Conservation (phyloP, 2,888 invertebrate species). For the Dolomedes plantarius region DNA sequence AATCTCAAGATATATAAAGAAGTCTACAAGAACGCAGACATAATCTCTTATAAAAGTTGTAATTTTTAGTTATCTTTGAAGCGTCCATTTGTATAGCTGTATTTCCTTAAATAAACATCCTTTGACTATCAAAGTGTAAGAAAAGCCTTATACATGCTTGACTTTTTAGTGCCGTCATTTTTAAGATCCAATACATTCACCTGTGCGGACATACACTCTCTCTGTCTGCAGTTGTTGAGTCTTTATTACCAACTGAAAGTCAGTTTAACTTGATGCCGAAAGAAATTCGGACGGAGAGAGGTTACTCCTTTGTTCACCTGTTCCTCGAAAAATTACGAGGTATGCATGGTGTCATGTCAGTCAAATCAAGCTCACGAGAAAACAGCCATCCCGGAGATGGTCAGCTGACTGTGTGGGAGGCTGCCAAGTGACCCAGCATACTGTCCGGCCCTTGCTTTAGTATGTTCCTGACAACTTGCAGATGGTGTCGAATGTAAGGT, state of each 20-base stretch:
- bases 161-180: too few species aligned
- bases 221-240: background rate
- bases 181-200: too few species aligned
- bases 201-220: too few species aligned
- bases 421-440: conserved; percentile 44
- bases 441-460: conserved; percentile 40
- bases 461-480: conserved; percentile 89
- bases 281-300: conserved; percentile 44
- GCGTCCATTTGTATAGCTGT: too few species aligned
- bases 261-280: background rate
- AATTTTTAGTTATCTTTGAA: too few species aligned
- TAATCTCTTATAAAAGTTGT: too few species aligned
- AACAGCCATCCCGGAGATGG: conserved; percentile 18
- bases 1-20: too few species aligned
- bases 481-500: conserved; percentile 92
- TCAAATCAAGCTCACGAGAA: conserved; percentile 45
- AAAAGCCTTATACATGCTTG: too few species aligned
- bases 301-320: conserved; percentile 25
- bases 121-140: too few species aligned
- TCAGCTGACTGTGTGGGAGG: conserved; percentile 59
- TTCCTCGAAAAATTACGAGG: conserved; percentile 40
- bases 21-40: too few species aligned
- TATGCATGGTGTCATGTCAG: conserved; percentile 44
- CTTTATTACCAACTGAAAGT: background rate
- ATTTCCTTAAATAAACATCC: too few species aligned